Evolutionary conservation across 2,888 invertebrate species (phyloP), one percentile per base, ranked within the genome.

Genomic region (Drosophila lutescens): DNA sequence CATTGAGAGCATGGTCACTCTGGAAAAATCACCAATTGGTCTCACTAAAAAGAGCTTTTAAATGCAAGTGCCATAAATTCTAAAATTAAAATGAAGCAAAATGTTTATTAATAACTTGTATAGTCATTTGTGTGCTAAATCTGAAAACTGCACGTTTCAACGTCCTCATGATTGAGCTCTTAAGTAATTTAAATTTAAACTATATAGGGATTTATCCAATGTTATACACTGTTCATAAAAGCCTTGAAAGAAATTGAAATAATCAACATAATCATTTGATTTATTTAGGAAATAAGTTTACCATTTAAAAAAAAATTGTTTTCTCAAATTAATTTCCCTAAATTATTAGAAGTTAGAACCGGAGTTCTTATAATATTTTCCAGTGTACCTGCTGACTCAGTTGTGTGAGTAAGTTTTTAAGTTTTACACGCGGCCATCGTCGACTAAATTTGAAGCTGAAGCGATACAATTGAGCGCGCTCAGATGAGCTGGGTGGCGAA

Each of bases 401-500:
- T 68, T 77, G 66, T 72, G 66, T 77, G 74, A 74, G 74, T 66
- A 72, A 72, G 67, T 76, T 71, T 74, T 69, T 86, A 73, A 79
- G 73, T 79, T 79, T 86, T 86, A 83, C 77, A 86, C 86, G 66
- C 77, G 75, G 68, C 49, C 68, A 44, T n/a, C 32, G 67, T 17
- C 26, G 66, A 32, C 58, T 41, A 40, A 41, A 34, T 23, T n/a
- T 7, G 41, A 43, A 26, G 68, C 38, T 34, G 44, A 51, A 38
- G 46, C 73, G 86, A 74, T 82, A 88, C 88, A 83, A 79, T 83
- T 80, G 86, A 75, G 80, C 86, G 75, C 77, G 62, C 71, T 63
- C 54, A 60, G 75, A 63, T 79, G 80, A 67, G 75, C 71, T 69
- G 78, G 60, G 59, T 54, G 56, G 46, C 20, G 56, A 49, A 12